Evolutionary conservation across 2,113 vertebrate genomes (phyloP).

Genomic region (Coreoperca whiteheadi): DNA sequence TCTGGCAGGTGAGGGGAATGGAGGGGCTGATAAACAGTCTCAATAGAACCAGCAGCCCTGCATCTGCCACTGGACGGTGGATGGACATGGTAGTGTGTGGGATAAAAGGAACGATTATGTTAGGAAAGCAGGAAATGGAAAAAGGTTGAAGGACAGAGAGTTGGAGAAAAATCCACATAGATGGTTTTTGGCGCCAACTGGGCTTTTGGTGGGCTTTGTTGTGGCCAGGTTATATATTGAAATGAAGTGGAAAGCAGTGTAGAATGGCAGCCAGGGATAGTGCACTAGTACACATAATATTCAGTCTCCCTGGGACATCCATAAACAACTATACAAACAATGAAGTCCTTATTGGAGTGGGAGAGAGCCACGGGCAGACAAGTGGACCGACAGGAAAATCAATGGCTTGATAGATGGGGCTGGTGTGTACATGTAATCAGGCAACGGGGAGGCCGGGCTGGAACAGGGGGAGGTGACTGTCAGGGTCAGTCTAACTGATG

Average conservation of each 20-base stretch:
- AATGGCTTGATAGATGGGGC: slow-evolving; percentile 80
- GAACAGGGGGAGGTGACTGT: slow-evolving; percentile 59
- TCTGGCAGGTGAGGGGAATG: slow-evolving; percentile 87
- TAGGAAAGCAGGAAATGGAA: slow-evolving; percentile 36
- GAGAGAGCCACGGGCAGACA: slow-evolving; percentile 74
- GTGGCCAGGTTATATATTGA: slow-evolving; percentile 5
- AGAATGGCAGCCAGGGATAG: slow-evolving; percentile 25
- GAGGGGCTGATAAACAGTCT: slow-evolving; percentile 90
- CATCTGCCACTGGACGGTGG: slow-evolving; percentile 90
- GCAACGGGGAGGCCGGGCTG: slow-evolving; percentile 54
- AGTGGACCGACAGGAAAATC: slow-evolving; percentile 80
- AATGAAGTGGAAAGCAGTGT: neutral
- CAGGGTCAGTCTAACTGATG: slow-evolving; percentile 73
- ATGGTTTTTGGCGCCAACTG: neutral
- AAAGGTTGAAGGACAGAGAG: slow-evolving; percentile 38
- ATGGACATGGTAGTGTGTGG: slow-evolving; percentile 71
- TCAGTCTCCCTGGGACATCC: slow-evolving; percentile 66
- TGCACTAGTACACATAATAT: slow-evolving; percentile 63
- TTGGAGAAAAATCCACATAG: slow-evolving; percentile 24
- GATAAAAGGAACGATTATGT: slow-evolving; percentile 51
- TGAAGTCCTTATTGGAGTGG: slow-evolving; percentile 77
- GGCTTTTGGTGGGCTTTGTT: slow-evolving; percentile 21
- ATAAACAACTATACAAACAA: slow-evolving; percentile 81
- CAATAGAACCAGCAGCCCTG: slow-evolving; percentile 89
- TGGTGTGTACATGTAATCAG: slow-evolving; percentile 77